Percentiles rank a stretch among this genome's conserved stretches.
Evolutionary conservation across 2,113 vertebrate species (phyloP).

Genomic region (Antennarius striatus): DNA sequence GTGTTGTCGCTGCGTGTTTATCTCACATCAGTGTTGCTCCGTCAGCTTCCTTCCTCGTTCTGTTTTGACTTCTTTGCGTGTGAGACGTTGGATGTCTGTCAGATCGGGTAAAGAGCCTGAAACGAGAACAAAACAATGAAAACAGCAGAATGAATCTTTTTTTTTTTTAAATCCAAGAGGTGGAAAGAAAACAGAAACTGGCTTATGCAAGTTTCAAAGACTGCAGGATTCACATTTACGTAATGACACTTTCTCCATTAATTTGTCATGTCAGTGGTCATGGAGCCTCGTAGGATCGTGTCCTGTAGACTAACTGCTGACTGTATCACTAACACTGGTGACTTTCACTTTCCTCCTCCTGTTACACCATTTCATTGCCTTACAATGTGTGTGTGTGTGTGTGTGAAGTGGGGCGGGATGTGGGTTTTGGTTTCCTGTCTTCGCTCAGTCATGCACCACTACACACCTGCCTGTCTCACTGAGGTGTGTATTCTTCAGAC

Average conservation of each 20-base stretch:
- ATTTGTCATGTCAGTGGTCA: constrained; percentile 53
- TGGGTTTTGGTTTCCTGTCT: constrained; percentile 54
- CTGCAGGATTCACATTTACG: background rate
- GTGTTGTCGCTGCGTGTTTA: constrained; percentile 14
- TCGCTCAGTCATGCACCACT: constrained; percentile 20
- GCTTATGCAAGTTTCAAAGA: constrained; percentile 1
- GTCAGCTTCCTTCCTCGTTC: constrained; percentile 43
- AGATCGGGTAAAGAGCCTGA: background rate
- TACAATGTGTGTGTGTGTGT: constrained; percentile 19
- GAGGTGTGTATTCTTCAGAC: constrained; percentile 1
- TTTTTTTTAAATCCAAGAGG: background rate
- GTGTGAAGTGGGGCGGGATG: constrained; percentile 18
- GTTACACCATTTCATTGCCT: constrained; percentile 56
- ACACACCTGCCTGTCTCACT: constrained; percentile 36
- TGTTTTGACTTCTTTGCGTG: constrained; percentile 4
- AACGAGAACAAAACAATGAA: background rate
- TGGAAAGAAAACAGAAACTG: background rate
- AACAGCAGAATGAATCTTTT: no score
- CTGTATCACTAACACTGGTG: constrained; percentile 59
- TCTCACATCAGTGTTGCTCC: constrained; percentile 36
- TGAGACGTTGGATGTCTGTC: background rate
- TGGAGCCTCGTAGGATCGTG: constrained; percentile 32
- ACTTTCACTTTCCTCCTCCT: constrained; percentile 65
- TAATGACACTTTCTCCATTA: constrained; percentile 25
- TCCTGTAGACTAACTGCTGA: constrained; percentile 38